Base-by-base conservation (phyloP, 2,797 vertebrate species). In the Pachyuromys duprasi region DNA sequence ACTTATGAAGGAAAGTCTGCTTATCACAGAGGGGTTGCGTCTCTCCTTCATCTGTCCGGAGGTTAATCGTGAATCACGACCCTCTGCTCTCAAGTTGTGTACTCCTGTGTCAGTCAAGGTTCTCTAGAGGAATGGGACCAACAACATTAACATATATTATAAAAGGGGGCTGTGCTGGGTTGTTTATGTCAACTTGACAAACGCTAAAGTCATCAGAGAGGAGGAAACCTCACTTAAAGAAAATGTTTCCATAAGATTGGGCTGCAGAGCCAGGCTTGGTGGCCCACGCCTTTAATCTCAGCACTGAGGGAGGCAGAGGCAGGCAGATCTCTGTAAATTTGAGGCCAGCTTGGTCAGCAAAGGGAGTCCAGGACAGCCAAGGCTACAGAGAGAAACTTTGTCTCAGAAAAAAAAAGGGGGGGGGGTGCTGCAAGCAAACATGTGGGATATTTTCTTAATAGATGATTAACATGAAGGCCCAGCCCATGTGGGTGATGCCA, bases 61-160 rank as follows among this genome's bases (percentile, higher is more conserved):
- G 67, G 60, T 94, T 96, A 95, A 96, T 86, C 74, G 55, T 79
- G 33, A 80, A 76, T 93, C 80, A 86, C n/a, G 13, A 62, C 45
- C 22, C 81, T 93, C 36, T 36, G 65, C 55, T 86, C 49, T 93
- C 76, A 86, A 92, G 24, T 39, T 75, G 11, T 53, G 9, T 39
- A 8, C 28, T 26, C 22, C 33, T 72, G 31, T 86, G 12, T 53
- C 49, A 24, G 31, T 22, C 63, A 24, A 42, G 17, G 33, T 69
- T 53, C 60, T 91, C 15, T 65, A 42, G 39, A 83, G 81, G 39
- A 83, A 45, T 12, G 18, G 39, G 28, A 45, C 62, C 62, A 62
- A 83, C 42, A 65, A 62, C 45, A 83, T 49, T 45, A 45, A 42
- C 45, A 33, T 65, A 31, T 20, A 36, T 36, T 36, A 36, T 80